Evolutionary conservation across 2,888 invertebrate genomes (phyloP).

Genomic region (Listrodromus nycthemerus): DNA sequence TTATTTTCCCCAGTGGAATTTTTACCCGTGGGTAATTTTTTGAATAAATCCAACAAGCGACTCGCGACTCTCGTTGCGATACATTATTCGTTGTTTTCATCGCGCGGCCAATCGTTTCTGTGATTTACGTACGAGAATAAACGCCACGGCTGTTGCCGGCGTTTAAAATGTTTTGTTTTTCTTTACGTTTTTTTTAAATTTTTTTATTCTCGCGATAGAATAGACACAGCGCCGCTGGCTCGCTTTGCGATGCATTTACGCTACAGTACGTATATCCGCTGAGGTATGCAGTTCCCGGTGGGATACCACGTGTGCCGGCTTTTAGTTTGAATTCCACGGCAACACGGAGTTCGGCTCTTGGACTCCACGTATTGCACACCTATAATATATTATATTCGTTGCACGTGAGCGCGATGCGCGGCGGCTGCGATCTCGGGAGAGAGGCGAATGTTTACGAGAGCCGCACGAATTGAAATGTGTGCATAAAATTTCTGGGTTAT

Average conservation of each 20-base stretch:
- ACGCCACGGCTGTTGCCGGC: conserved; percentile 15
- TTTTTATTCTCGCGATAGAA: conserved; percentile 33
- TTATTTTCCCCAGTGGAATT: too few species aligned
- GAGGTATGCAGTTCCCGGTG: conserved; percentile 50
- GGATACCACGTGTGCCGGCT: conserved; percentile 61
- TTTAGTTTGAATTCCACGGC: conserved; percentile 60
- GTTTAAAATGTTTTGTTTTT: conserved; percentile 11
- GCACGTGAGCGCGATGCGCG: conserved; percentile 44
- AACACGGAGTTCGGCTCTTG: conserved; percentile 47
- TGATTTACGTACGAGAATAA: conserved; percentile 48
- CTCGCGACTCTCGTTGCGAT: neutral
- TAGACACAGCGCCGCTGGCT: neutral
- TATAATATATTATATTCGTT: conserved; percentile 15
- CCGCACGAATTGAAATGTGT: conserved; percentile 7
- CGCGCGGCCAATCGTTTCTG: neutral
- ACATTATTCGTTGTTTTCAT: conserved; percentile 22
- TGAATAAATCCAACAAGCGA: neutral
- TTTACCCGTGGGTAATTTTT: neutral
- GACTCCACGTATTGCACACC: conserved; percentile 7
- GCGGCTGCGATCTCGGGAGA: conserved; percentile 6
- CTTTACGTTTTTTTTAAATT: neutral
- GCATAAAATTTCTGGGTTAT: conserved; percentile 3
- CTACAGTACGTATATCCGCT: conserved; percentile 1
- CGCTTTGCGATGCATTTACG: conserved; percentile 20
- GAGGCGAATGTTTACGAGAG: conserved; percentile 33